These are phyloP conservation scores for Nymphalis io DNA, from an alignment of 1,140 invertebrate species.

Conservation along the genomic window DNA sequence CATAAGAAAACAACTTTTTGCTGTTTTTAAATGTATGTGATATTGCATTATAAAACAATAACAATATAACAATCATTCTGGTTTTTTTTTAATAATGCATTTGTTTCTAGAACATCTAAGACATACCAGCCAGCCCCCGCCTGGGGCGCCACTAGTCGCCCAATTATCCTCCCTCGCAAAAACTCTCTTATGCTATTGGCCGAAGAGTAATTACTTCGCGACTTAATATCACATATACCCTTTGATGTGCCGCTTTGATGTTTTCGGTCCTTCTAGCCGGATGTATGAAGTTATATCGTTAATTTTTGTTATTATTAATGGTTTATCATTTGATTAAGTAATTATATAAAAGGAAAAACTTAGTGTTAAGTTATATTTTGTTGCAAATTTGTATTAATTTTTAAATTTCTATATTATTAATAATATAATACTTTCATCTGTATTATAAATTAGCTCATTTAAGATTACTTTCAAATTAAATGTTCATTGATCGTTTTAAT, in stretches of 20 bases:
- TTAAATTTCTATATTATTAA: no score
- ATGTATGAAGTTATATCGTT: slow-evolving; percentile 15
- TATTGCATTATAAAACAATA: no score
- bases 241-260: slow-evolving; percentile 38
- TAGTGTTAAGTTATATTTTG: no score
- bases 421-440: no score
- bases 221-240: slow-evolving; percentile 27
- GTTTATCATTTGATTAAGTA: slow-evolving; percentile 12
- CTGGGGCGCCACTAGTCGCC: slow-evolving; percentile 24
- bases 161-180: slow-evolving; percentile 31
- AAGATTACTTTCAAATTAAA: not conserved
- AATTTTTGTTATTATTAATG: slow-evolving; percentile 25
- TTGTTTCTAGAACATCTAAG: not conserved
- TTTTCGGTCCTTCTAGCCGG: slow-evolving; percentile 27
- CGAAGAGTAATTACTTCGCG: slow-evolving; percentile 46
- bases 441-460: no score
- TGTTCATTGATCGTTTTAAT: not conserved
- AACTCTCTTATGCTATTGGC: slow-evolving; percentile 28
- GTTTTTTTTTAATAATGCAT: no score
- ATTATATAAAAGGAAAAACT: no score
- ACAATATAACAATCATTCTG: no score
- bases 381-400: no score
- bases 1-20: no score
- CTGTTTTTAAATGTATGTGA: no score
- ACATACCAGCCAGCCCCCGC: slow-evolving; percentile 5